Base-by-base conservation (phyloP, 2,888 invertebrate species). In the Apodemia hepburni region DNA sequence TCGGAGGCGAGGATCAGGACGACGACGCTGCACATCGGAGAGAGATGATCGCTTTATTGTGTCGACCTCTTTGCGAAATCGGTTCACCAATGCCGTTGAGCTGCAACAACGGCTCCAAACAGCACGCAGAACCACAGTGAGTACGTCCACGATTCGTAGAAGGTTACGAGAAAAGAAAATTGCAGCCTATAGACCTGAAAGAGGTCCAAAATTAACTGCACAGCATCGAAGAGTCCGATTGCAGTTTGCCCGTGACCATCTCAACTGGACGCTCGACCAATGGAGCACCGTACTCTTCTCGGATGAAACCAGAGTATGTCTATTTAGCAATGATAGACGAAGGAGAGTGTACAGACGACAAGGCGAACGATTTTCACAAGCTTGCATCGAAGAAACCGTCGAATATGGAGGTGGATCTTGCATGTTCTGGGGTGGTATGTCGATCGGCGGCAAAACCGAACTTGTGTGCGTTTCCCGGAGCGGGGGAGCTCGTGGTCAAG, bases 241-340 rank as follows among this genome's bases (percentile, higher is more conserved):
- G 22, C 61, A 60, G 51, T 67, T 69, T 64, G 66, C 71, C 35
- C 62, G 65, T 12, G 65, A 69, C 7, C 69, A 69, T 60, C 58
- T 61, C 17, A 62, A 66, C 8, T 42, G 42, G 42, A 12, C 42
- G 9, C 6, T 12, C 9, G 11, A 42, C 6, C 12, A 42, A 42
- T 42, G 42, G 42, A 3, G 42, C 3, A 8, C 15, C 9, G 42
- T 42, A 11, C 42, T 42, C 42, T 42, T 42, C 9, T 9, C 12
- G 11, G 42, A 42, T 8, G 42, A 42, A 8, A 42, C 42, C 5
- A 42, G 15, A 8, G 42, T 42, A 3, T 42, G 42, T 8, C 42
- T 42, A 8, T 42, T 9, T 9, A 8, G 42, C 42, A 42, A 42
- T 8, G 15, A 42, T 8, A 42, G 42, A 15, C 15, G 42, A 3